phyloP scores from a whole-genome alignment of 2,113 vertebrate genomes.

The Cryptotis parvus region DNA sequence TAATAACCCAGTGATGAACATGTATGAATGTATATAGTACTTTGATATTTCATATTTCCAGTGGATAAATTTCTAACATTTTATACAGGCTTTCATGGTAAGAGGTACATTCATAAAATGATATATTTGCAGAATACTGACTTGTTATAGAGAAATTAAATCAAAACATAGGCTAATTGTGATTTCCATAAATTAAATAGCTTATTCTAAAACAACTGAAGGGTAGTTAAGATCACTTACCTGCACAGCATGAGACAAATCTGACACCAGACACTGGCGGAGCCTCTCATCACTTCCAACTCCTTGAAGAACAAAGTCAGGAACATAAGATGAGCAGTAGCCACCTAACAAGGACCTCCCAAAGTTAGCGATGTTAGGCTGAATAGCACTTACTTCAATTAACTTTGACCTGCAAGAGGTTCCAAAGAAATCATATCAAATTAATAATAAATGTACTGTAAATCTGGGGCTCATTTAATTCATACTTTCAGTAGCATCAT shows the following conservation, averaged over 20 bases:
- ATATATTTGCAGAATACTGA: too few relatives aligned
- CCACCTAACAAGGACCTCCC: slow-evolving; percentile 97
- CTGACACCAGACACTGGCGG: slow-evolving; percentile 93
- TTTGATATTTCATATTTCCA: slow-evolving; percentile 40
- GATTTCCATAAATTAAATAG: too few relatives aligned
- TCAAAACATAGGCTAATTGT: too few relatives aligned
- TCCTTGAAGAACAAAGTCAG: slow-evolving; percentile 98
- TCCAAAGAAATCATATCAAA: slow-evolving; percentile 55
- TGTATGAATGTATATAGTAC: background rate
- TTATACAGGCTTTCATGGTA: slow-evolving; percentile 34
- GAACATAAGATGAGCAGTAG: slow-evolving; percentile 97
- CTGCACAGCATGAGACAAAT: slow-evolving; percentile 97
- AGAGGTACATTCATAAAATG: background rate
- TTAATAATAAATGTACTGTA: slow-evolving; percentile 61
- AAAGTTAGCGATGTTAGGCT: slow-evolving; percentile 97
- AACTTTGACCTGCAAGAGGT: slow-evolving; percentile 91
- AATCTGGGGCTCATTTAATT: background rate
- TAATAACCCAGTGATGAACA: slow-evolving; percentile 2
- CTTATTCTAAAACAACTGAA: background rate
- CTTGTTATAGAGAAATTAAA: too few relatives aligned
- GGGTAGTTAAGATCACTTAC: slow-evolving; percentile 85
- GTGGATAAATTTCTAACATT: slow-evolving; percentile 2
- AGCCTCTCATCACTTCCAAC: slow-evolving; percentile 95
- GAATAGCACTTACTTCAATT: slow-evolving; percentile 95
- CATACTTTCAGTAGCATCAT: slow-evolving; percentile 5